phyloP scores from a whole-genome alignment of 2,113 vertebrate genomes.

The Gobio gobio region DNA sequence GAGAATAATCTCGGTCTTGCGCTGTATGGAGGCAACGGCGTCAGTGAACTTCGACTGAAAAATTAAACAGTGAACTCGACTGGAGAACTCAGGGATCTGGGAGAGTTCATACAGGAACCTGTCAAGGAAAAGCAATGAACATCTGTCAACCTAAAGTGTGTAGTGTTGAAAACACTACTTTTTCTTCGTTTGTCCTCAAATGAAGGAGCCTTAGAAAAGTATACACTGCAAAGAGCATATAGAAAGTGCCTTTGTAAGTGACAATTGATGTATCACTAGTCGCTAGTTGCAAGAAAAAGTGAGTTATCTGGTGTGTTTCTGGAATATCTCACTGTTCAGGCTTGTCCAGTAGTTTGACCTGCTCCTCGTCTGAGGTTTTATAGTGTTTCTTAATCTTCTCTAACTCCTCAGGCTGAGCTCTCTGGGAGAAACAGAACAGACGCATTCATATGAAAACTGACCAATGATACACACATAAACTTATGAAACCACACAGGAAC shows the following conservation, averaged over 20 bases:
- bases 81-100: slow-evolving; percentile 91
- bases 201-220: slow-evolving; percentile 15
- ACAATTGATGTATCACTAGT: slow-evolving; percentile 19
- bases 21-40: slow-evolving; percentile 78
- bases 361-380: slow-evolving; percentile 85
- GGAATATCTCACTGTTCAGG: slow-evolving; percentile 90
- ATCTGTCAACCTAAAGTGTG: background rate
- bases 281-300: background rate
- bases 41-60: slow-evolving; percentile 89
- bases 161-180: background rate
- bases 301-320: slow-evolving; percentile 22
- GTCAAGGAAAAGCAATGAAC: slow-evolving; percentile 38
- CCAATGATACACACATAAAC: background rate
- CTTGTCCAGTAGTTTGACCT: slow-evolving; percentile 92
- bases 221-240: slow-evolving; percentile 11
- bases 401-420: slow-evolving; percentile 92
- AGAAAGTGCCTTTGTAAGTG: slow-evolving; percentile 4
- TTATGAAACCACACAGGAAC: slow-evolving; percentile 11
- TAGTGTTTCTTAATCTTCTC: slow-evolving; percentile 88
- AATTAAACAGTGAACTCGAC: slow-evolving; percentile 90
- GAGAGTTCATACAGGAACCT: slow-evolving; percentile 96
- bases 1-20: slow-evolving; percentile 84
- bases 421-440: slow-evolving; percentile 71
- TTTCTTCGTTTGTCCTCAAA: background rate
- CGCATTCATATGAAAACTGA: background rate